These are phyloP conservation scores for Scortum barcoo DNA, from an alignment of 2,113 vertebrate species.

Conservation along the genomic window DNA sequence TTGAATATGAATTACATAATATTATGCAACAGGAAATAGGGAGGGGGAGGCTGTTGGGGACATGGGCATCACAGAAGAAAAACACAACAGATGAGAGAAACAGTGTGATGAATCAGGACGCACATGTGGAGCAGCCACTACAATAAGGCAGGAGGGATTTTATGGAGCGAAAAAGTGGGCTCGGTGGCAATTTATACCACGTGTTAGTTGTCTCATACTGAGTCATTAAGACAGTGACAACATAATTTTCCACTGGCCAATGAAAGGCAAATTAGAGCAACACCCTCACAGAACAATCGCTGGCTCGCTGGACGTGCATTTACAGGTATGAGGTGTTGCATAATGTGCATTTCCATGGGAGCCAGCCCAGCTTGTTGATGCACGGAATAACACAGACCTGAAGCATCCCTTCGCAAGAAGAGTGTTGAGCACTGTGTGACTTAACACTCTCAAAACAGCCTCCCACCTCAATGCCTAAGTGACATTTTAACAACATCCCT, in stretches of 20 bases:
- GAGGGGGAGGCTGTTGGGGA: neutral
- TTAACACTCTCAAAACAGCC: conserved; percentile 14
- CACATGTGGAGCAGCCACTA: neutral
- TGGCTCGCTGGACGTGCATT: conserved; percentile 31
- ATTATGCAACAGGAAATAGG: conserved; percentile 42
- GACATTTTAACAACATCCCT: conserved; percentile 7
- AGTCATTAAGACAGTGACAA: conserved; percentile 8
- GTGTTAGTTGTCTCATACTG: neutral
- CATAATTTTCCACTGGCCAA: conserved; percentile 22
- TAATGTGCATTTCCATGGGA: conserved; percentile 14
- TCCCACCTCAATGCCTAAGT: neutral
- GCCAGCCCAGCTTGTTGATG: conserved; percentile 35
- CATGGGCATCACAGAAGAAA: conserved; percentile 13
- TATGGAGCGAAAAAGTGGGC: conserved; percentile 2
- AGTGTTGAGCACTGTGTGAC: neutral
- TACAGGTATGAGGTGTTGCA: conserved; percentile 55
- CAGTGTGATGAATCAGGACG: conserved; percentile 18
- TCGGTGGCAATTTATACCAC: neutral
- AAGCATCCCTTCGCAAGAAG: neutral
- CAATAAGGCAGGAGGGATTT: neutral
- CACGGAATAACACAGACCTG: neutral
- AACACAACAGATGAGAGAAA: conserved; percentile 46
- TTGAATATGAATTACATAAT: conserved; percentile 49
- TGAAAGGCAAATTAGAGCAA: conserved; percentile 2
- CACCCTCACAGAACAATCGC: conserved; percentile 3